A percentile compares a stretch with the other conserved stretches of the same genome.
Conservation (phyloP, 1,140 invertebrate species). For the Eumeta japonica region DNA sequence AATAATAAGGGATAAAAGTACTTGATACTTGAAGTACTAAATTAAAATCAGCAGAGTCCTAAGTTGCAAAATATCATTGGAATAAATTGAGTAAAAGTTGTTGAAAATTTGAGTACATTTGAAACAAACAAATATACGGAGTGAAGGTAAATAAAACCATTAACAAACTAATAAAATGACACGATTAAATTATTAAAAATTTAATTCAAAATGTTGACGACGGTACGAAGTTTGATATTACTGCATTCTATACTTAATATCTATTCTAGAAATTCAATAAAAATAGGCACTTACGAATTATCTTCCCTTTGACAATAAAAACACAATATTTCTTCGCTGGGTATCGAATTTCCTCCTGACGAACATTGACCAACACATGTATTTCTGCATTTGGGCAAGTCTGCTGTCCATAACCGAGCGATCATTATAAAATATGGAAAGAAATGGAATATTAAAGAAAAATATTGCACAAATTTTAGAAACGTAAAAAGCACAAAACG, state of each 20-base stretch:
- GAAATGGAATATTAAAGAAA: too few species aligned
- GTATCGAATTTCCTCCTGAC: constrained; percentile 79
- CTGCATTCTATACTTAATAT: constrained; percentile 3
- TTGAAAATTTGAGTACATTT: too few species aligned
- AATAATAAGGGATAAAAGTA: too few species aligned
- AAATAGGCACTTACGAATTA: constrained; percentile 47
- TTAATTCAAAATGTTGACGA: not conserved
- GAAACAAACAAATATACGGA: constrained; percentile 4
- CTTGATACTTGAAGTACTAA: too few species aligned
- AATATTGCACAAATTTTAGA: too few species aligned
- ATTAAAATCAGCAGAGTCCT: too few species aligned
- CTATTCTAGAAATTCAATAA: constrained; percentile 5
- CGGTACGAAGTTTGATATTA: too few species aligned
- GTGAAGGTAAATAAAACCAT: too few species aligned
- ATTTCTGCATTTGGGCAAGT: constrained; percentile 77
- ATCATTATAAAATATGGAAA: too few species aligned
- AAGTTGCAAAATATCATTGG: too few species aligned
- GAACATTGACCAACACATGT: constrained; percentile 81
- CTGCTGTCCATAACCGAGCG: constrained; percentile 75
- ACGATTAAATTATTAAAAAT: not conserved
- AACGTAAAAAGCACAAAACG: too few species aligned
- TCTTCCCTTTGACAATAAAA: constrained; percentile 79
- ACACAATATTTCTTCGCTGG: constrained; percentile 80
- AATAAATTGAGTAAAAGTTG: too few species aligned
- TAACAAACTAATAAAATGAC: not conserved